These are phyloP conservation scores for Opisthocomus hoazin DNA, from an alignment of 2,113 vertebrate species.

Conservation along the genomic window DNA sequence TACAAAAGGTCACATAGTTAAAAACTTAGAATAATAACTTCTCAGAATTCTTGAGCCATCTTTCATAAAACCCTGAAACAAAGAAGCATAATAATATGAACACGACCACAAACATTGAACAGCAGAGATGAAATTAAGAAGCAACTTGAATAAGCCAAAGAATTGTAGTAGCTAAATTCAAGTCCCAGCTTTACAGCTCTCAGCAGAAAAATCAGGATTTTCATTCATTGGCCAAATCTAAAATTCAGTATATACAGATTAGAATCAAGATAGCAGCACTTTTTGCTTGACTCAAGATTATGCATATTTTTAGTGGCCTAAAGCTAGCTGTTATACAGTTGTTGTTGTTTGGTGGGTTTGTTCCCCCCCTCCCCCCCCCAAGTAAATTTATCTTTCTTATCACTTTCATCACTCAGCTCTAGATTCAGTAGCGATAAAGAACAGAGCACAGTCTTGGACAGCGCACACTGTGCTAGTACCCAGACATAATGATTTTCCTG, in stretches of 20 bases:
- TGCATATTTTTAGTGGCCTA: not conserved
- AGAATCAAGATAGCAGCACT: not conserved
- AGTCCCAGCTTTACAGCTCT: not conserved
- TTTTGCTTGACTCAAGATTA: not conserved
- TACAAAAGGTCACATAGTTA: not conserved
- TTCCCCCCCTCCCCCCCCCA: not conserved
- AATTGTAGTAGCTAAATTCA: not conserved
- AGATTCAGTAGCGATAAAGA: not conserved
- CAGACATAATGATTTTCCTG: not conserved
- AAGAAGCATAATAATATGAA: not conserved
- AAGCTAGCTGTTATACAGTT: not conserved
- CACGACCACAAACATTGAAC: rapidly evolving
- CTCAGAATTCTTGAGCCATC: not conserved
- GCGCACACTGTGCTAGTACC: not conserved
- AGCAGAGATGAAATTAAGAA: not conserved
- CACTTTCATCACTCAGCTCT: not conserved
- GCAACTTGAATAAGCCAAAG: not conserved
- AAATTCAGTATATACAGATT: not conserved
- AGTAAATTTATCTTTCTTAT: not conserved
- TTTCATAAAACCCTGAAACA: not conserved
- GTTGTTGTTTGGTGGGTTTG: not conserved
- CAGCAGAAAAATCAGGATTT: not conserved
- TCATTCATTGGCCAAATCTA: not conserved
- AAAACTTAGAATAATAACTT: not conserved
- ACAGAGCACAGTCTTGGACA: not conserved